These are phyloP conservation scores for Glareola pratincola DNA, from an alignment of 2,113 vertebrate species.

Conservation along the genomic window DNA sequence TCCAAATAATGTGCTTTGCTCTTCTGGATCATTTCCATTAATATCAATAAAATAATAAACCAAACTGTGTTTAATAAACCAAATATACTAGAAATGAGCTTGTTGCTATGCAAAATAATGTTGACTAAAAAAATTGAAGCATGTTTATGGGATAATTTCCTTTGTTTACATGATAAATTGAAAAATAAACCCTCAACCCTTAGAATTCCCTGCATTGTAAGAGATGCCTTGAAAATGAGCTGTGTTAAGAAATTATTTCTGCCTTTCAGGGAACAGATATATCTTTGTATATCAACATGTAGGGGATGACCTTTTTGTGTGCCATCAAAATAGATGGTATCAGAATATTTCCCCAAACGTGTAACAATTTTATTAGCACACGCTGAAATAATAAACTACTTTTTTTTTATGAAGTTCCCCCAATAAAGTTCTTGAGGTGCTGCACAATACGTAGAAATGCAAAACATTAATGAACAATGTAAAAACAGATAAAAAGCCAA, in stretches of 20 bases:
- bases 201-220: background rate
- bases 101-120: conserved; percentile 16
- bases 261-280: background rate
- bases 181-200: background rate
- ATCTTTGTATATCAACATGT: background rate
- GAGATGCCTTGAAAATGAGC: background rate
- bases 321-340: background rate
- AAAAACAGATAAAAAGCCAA: conserved; percentile 51
- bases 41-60: conserved; percentile 1
- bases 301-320: background rate
- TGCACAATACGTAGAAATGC: background rate
- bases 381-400: background rate
- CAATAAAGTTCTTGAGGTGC: background rate
- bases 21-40: background rate
- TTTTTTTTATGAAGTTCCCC: background rate
- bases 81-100: background rate
- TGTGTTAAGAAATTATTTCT: background rate
- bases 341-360: background rate
- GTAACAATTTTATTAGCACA: background rate
- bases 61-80: background rate
- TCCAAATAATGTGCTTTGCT: background rate
- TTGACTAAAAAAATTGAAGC: background rate
- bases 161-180: conserved; percentile 10
- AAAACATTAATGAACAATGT: conserved; percentile 18
- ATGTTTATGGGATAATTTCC: background rate